A percentile compares a stretch with the other conserved stretches of the same genome.
phyloP scores from a whole-genome alignment of 1,140 invertebrate species.

The Drosophila ironensis region DNA sequence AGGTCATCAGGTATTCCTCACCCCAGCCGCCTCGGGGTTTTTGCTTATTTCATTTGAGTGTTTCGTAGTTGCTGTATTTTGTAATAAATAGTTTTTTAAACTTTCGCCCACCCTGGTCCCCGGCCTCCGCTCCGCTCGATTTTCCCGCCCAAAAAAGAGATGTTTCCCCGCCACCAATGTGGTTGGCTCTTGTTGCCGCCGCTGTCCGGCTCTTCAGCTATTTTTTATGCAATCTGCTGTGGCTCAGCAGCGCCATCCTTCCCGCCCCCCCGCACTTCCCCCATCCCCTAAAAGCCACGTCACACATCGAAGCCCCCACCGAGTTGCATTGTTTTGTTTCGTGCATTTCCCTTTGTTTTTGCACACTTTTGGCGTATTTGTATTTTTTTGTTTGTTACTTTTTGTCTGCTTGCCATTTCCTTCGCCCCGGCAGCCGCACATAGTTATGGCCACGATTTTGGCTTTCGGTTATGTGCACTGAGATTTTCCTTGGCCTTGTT shows the following conservation, averaged over 20 bases:
- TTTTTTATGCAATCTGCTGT: conserved; percentile 74
- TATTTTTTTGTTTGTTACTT: conserved; percentile 45
- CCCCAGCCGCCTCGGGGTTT: not conserved
- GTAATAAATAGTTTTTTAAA: conserved; percentile 80
- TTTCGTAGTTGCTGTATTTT: conserved; percentile 70
- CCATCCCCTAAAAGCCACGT: not conserved
- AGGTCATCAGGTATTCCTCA: conserved; percentile 8
- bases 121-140: not conserved
- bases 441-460: conserved; percentile 77
- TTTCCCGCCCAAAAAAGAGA: conserved; percentile 36
- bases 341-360: conserved; percentile 29
- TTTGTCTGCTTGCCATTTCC: conserved; percentile 65
- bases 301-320: conserved; percentile 24
- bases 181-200: conserved; percentile 50
- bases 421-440: conserved; percentile 57
- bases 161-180: conserved; percentile 70
- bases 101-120: conserved; percentile 47
- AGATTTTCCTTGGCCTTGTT: conserved; percentile 58
- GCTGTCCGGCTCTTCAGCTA: conserved; percentile 60
- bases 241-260: conserved; percentile 9
- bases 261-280: not conserved
- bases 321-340: conserved; percentile 35
- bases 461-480: conserved; percentile 67
- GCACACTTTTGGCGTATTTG: conserved; percentile 14
- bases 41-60: conserved; percentile 39